Evolutionary conservation across 2,888 invertebrate species (phyloP).

Genomic region (Linnaemya vulpina): DNA sequence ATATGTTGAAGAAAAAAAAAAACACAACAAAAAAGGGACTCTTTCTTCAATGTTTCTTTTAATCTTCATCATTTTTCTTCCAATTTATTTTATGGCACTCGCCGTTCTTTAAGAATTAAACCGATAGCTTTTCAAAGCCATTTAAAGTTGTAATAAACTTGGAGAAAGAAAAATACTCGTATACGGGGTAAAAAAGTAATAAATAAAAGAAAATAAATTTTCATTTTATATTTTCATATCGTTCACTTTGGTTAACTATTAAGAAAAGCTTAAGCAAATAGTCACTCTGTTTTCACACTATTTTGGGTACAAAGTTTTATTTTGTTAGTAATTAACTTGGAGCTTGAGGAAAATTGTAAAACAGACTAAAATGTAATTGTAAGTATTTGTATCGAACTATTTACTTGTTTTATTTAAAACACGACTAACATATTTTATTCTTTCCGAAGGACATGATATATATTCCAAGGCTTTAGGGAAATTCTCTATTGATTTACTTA

Average conservation of each 20-base stretch:
- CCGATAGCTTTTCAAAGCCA: conserved; percentile 57
- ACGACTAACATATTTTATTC: too few relatives aligned
- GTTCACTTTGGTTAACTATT: not conserved
- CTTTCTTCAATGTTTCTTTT: conserved; percentile 30
- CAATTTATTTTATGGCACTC: conserved; percentile 3
- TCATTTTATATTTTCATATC: conserved; percentile 48
- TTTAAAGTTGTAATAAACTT: conserved; percentile 46
- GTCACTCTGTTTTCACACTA: not conserved
- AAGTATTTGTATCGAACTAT: too few relatives aligned
- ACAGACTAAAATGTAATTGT: too few relatives aligned
- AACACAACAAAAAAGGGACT: too few relatives aligned
- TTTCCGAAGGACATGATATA: too few relatives aligned
- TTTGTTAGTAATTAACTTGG: not conserved
- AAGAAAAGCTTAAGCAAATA: not conserved
- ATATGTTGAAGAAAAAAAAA: not conserved
- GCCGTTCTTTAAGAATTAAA: conserved; percentile 50
- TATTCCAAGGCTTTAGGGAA: too few relatives aligned
- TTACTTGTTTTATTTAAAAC: too few relatives aligned
- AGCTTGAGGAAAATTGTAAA: too few relatives aligned
- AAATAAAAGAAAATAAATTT: conserved; percentile 33
- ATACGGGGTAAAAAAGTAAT: not conserved
- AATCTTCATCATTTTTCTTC: too few relatives aligned
- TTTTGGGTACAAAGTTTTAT: not conserved
- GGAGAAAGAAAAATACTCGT: conserved; percentile 1
- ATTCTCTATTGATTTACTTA: too few relatives aligned